These are phyloP conservation scores for Sinodicranocentrus sp. DNA, from an alignment of 2,888 invertebrate genomes.

Conservation along the genomic window DNA sequence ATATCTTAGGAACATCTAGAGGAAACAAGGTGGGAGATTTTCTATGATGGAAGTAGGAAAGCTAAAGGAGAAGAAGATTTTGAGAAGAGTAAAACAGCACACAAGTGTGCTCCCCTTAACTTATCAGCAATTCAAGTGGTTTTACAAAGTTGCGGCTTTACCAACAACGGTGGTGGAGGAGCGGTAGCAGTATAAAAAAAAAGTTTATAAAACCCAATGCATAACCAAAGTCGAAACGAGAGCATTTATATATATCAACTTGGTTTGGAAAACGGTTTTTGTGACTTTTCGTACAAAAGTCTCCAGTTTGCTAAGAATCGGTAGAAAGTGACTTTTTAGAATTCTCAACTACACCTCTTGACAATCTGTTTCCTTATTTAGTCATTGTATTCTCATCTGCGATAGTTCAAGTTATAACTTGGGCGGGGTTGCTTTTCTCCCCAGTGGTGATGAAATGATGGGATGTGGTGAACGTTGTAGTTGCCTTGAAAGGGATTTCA, in stretches of 20 bases:
- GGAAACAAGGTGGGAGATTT: too few relatives aligned
- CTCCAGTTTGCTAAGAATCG: too few relatives aligned
- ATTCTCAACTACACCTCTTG: slow-evolving; percentile 35
- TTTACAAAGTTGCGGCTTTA: slow-evolving; percentile 31
- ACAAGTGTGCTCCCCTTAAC: slow-evolving; percentile 54
- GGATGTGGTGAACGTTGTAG: slow-evolving; percentile 29
- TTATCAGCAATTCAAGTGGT: slow-evolving; percentile 57
- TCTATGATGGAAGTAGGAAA: too few relatives aligned
- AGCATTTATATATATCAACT: background rate
- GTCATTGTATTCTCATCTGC: slow-evolving; percentile 61
- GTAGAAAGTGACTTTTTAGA: background rate
- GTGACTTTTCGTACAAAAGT: too few relatives aligned
- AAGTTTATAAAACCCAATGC: background rate
- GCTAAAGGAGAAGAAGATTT: background rate
- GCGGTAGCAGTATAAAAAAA: slow-evolving; percentile 18
- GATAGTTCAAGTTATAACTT: slow-evolving; percentile 26
- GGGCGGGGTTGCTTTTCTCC: slow-evolving; percentile 50
- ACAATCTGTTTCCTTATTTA: slow-evolving; percentile 62
- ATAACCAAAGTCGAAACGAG: background rate
- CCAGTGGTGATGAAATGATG: slow-evolving; percentile 33
- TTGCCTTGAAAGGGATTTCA: slow-evolving; percentile 51
- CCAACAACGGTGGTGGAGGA: slow-evolving; percentile 6
- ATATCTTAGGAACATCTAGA: too few relatives aligned
- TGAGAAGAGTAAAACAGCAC: background rate
- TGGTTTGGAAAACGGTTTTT: too few relatives aligned